Percentiles rank a stretch among this genome's conserved stretches.
Conservation (phyloP, 2,797 vertebrate genomes). For the Pseudochirops cupreus region DNA sequence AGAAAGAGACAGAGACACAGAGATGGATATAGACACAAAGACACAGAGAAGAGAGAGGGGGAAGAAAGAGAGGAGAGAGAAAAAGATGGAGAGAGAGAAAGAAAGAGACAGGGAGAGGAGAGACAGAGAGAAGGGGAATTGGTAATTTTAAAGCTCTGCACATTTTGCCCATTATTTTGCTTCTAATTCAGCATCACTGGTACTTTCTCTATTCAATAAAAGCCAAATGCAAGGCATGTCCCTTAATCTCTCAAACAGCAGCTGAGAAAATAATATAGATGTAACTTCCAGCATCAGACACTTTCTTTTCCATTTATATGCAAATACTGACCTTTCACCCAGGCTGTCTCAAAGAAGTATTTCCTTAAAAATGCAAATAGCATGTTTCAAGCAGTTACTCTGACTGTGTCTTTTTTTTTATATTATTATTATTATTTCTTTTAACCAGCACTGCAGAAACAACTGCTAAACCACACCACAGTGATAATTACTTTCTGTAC, state of each 20-base stretch:
- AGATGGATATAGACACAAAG: conserved; percentile 25
- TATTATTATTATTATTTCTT: conserved; percentile 87
- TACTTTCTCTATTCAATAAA: conserved; percentile 84
- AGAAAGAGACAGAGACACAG: neutral
- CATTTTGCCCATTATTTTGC: conserved; percentile 82
- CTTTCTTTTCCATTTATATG: conserved; percentile 91
- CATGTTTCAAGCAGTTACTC: conserved; percentile 83
- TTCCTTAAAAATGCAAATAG: conserved; percentile 92
- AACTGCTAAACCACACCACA: conserved; percentile 80
- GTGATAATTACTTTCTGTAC: conserved; percentile 83
- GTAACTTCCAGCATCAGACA: conserved; percentile 87
- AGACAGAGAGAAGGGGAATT: conserved; percentile 23
- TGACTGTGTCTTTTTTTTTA: conserved; percentile 79
- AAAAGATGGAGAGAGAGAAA: neutral
- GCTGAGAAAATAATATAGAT: conserved; percentile 89
- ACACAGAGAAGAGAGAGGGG: conserved; percentile 17
- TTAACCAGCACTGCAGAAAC: conserved; percentile 83
- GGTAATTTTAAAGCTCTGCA: conserved; percentile 63
- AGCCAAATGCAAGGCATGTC: conserved; percentile 84
- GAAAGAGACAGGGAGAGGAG: conserved; percentile 9
- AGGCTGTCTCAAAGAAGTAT: conserved; percentile 87
- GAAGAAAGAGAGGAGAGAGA: conserved; percentile 2
- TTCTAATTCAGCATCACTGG: conserved; percentile 83
- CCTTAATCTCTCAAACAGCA: conserved; percentile 86
- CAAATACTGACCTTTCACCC: conserved; percentile 90